Conservation (phyloP, 2,113 vertebrate genomes). For the Fukomys damarensis region DNA sequence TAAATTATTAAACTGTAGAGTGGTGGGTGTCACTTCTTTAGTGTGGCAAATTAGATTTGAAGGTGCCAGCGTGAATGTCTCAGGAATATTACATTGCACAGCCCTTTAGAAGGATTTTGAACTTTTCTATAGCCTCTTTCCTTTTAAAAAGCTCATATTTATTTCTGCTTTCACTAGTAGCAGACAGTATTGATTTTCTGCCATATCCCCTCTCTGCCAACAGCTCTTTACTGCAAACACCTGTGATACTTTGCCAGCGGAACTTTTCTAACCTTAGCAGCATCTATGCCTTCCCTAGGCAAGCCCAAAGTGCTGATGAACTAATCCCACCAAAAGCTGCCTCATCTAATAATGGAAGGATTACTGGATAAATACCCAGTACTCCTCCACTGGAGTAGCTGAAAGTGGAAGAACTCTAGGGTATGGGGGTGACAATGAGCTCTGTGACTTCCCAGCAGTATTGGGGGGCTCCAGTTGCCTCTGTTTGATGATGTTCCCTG, state of each 20-base stretch:
- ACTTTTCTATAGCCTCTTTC: conserved; percentile 51
- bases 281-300: not conserved
- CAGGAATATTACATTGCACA: conserved; percentile 73
- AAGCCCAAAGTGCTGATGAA: not conserved
- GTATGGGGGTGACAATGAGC: not conserved
- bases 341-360: not conserved
- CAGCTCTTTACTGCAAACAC: conserved; percentile 59
- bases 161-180: conserved; percentile 66
- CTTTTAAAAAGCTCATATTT: conserved; percentile 59
- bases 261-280: not conserved
- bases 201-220: not conserved
- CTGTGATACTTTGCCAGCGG: not conserved
- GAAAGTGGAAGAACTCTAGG: not conserved
- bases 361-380: not conserved
- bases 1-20: conserved; percentile 71
- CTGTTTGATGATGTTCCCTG: not conserved
- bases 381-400: not conserved
- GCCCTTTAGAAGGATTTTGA: conserved; percentile 60
- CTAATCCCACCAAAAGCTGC: not conserved
- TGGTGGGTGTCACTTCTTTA: conserved; percentile 58
- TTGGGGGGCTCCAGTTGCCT: not conserved
- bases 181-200: conserved; percentile 49
- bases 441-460: not conserved
- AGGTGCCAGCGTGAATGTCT: conserved; percentile 57
- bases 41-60: conserved; percentile 62